These are phyloP conservation scores for Standfussiana lucernea DNA, from an alignment of 2,888 invertebrate species.

Conservation along the genomic window DNA sequence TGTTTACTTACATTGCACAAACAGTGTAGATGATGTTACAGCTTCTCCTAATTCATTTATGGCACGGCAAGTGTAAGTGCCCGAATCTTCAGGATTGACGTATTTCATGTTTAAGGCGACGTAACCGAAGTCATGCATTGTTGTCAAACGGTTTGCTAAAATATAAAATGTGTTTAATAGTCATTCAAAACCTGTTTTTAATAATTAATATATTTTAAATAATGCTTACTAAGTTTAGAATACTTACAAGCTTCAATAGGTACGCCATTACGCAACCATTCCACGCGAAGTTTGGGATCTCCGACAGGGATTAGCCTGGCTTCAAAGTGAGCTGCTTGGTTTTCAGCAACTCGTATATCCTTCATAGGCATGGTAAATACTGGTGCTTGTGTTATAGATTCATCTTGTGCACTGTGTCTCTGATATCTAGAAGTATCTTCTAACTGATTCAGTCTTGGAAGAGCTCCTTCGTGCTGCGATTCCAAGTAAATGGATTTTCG, in stretches of 20 bases:
- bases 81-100: conserved; percentile 98
- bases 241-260: conserved; percentile 96
- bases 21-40: conserved; percentile 97
- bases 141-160: conserved; percentile 96
- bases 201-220: background rate
- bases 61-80: conserved; percentile 98
- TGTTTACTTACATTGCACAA: conserved; percentile 94
- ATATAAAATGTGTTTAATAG: conserved; percentile 11
- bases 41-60: conserved; percentile 98
- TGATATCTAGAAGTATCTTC: conserved; percentile 95
- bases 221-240: conserved; percentile 1
- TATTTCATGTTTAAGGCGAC: conserved; percentile 98
- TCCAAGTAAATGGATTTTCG: conserved; percentile 96
- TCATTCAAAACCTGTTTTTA: background rate
- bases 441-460: conserved; percentile 94
- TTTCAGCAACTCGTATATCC: conserved; percentile 96
- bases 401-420: conserved; percentile 94
- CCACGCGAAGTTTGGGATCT: conserved; percentile 97
- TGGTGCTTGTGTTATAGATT: conserved; percentile 96
- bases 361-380: conserved; percentile 97
- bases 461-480: conserved; percentile 96
- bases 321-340: conserved; percentile 98
- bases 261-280: conserved; percentile 98
- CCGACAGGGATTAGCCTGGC: conserved; percentile 98
- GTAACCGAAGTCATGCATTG: conserved; percentile 99